A percentile compares a stretch with the other conserved stretches of the same genome.
phyloP scores from a whole-genome alignment of 2,888 invertebrate genomes.

The Seira musarum region DNA sequence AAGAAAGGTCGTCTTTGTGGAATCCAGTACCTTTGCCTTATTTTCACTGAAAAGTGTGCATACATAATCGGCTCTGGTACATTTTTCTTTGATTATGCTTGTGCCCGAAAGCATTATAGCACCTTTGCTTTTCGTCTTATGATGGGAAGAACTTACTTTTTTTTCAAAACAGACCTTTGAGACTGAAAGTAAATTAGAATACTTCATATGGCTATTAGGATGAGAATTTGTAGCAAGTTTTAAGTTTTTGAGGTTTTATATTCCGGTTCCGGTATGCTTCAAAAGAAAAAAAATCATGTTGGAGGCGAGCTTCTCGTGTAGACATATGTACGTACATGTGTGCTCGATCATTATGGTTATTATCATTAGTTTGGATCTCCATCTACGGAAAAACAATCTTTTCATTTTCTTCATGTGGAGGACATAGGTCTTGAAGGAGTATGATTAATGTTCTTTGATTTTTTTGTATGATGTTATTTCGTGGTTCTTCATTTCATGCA shows the following conservation, averaged over 20 bases:
- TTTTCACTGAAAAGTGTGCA: background rate
- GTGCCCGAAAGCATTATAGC: background rate
- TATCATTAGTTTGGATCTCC: conserved; percentile 22
- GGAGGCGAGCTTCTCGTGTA: too few relatives aligned
- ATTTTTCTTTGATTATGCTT: conserved; percentile 3
- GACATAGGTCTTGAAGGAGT: conserved; percentile 29
- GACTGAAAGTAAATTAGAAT: too few relatives aligned
- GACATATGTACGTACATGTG: conserved; percentile 17
- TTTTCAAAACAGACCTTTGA: too few relatives aligned
- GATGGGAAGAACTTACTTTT: too few relatives aligned
- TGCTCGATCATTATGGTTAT: conserved; percentile 28
- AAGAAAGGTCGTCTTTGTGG: background rate
- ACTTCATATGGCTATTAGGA: too few relatives aligned
- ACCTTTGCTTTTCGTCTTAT: too few relatives aligned
- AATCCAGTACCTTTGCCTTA: background rate
- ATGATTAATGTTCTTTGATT: conserved; percentile 49
- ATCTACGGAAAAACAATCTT: conserved; percentile 20
- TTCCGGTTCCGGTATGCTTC: background rate
- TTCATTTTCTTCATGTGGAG: conserved; percentile 40
- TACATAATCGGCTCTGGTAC: background rate
- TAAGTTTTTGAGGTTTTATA: background rate
- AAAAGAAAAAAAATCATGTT: background rate
- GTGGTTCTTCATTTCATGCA: background rate
- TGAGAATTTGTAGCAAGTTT: too few relatives aligned
- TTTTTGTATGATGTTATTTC: background rate